Evolutionary conservation across 1,140 invertebrate genomes (phyloP).

Genomic region (Cotesia glomerata): DNA sequence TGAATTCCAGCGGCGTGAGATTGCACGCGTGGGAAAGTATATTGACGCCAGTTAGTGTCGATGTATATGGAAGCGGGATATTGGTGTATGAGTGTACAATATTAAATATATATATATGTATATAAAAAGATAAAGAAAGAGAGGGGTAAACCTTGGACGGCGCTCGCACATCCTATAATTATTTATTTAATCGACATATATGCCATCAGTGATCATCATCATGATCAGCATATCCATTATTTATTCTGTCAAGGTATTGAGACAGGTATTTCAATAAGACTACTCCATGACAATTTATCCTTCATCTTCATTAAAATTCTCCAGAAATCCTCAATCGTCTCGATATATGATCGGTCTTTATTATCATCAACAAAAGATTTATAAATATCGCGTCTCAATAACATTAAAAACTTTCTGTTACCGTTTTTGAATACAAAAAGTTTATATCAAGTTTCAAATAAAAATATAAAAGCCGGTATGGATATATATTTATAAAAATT

Average conservation of each 20-base stretch:
- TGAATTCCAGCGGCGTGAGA: constrained; percentile 32
- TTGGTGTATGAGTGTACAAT: not conserved
- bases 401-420: no score
- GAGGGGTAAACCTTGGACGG: constrained; percentile 13
- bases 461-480: no score
- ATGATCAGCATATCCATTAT: constrained; percentile 30
- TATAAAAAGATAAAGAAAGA: no score
- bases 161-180: constrained; percentile 26
- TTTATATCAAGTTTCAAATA: no score
- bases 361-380: no score
- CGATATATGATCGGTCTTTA: not conserved
- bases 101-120: constrained; percentile 11
- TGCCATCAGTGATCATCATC: constrained; percentile 23
- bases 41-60: not conserved
- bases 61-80: no score
- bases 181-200: constrained; percentile 31
- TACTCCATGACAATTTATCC: constrained; percentile 1
- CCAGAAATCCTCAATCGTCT: not conserved
- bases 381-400: no score
- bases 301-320: constrained; percentile 6
- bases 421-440: no score
- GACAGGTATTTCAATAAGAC: constrained; percentile 21
- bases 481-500: no score
- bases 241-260: constrained; percentile 35
- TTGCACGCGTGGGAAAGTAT: constrained; percentile 41